These are phyloP conservation scores for Caenorhabditis inopinata DNA, from an alignment of 1,140 invertebrate species.

Conservation along the genomic window DNA sequence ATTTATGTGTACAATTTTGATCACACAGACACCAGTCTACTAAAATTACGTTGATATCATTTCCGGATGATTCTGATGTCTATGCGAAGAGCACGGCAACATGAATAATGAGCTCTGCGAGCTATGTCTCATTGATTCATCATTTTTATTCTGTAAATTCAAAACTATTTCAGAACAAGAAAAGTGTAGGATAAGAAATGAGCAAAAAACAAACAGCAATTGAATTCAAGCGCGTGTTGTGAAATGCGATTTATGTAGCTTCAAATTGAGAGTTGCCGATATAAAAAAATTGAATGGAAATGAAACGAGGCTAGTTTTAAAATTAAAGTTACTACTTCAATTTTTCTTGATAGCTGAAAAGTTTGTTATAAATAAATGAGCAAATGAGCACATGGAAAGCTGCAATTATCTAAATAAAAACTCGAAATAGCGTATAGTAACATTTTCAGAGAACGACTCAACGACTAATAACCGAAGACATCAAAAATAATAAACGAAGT, in stretches of 20 bases:
- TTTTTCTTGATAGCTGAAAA: no score
- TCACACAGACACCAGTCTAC: no score
- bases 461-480: no score
- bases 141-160: background rate
- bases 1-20: no score
- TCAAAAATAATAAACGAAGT: no score
- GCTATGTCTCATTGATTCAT: background rate
- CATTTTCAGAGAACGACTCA: no score
- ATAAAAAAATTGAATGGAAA: no score
- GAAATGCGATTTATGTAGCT: background rate
- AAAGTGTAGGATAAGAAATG: background rate
- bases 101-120: slow-evolving; percentile 1
- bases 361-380: no score
- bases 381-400: background rate
- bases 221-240: background rate
- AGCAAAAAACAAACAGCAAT: background rate
- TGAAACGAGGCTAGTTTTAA: no score
- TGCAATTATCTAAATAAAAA: background rate
- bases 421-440: no score
- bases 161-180: background rate
- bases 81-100: slow-evolving; percentile 14
- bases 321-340: no score
- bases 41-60: slow-evolving; percentile 12
- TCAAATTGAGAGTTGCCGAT: no score
- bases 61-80: slow-evolving; percentile 3